Evolutionary conservation across 2,797 vertebrate species (phyloP).

Genomic region (Clamator glandarius): DNA sequence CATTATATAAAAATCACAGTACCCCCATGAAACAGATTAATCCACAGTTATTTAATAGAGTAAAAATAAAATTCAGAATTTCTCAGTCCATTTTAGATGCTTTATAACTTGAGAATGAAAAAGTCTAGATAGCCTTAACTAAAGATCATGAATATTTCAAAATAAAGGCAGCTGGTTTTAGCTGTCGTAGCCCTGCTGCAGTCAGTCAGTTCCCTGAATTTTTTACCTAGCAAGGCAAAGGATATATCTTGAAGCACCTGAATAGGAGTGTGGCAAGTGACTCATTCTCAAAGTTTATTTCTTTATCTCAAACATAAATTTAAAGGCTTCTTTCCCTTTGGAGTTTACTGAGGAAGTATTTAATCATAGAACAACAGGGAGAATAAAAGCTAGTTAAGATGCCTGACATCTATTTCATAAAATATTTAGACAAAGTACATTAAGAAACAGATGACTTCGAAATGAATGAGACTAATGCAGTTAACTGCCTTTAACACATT

Average conservation of each 20-base stretch:
- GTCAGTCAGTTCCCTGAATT: background rate
- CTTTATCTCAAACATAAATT: conserved; percentile 24
- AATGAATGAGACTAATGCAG: conserved; percentile 21
- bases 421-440: conserved; percentile 66
- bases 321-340: conserved; percentile 31
- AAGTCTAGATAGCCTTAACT: background rate
- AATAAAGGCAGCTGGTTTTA: background rate
- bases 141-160: background rate
- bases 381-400: conserved; percentile 34
- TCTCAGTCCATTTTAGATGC: background rate
- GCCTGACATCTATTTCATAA: conserved; percentile 54
- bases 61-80: background rate
- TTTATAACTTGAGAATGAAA: background rate
- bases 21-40: background rate
- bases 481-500: background rate
- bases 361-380: conserved; percentile 49
- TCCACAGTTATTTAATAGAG: background rate
- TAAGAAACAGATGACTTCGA: conserved; percentile 53
- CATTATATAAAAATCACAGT: background rate
- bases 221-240: background rate
- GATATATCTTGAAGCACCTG: background rate
- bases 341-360: conserved; percentile 51
- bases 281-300: conserved; percentile 4
- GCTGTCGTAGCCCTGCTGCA: background rate
- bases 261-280: background rate